A percentile compares a stretch with the other conserved stretches of the same genome.
Evolutionary conservation across 2,797 vertebrate species (phyloP).

Genomic region (Nasua narica): DNA sequence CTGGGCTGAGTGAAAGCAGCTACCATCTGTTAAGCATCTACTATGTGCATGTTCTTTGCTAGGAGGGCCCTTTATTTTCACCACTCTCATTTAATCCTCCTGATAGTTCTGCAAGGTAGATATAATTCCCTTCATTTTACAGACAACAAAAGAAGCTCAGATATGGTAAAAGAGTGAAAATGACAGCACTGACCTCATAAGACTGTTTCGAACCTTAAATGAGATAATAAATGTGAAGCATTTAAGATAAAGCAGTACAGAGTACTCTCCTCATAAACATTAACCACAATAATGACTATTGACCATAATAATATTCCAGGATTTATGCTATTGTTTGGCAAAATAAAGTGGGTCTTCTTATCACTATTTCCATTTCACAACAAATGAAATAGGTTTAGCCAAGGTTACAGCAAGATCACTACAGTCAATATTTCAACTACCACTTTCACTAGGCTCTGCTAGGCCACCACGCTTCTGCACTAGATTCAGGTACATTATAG

Average conservation of each 20-base stretch:
- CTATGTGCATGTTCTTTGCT: not conserved
- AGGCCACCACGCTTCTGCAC: not conserved
- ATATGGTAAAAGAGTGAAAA: conserved; percentile 7
- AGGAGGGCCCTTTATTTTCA: not conserved
- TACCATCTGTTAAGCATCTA: not conserved
- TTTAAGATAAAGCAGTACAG: not conserved
- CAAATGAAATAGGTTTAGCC: not conserved
- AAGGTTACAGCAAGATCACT: not conserved
- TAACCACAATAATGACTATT: not conserved
- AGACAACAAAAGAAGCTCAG: not conserved
- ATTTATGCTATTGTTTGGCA: not conserved
- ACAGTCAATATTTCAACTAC: not conserved
- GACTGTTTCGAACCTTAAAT: not conserved
- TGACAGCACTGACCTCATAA: not conserved
- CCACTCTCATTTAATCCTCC: not conserved
- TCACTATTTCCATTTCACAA: not conserved
- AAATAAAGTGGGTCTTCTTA: not conserved
- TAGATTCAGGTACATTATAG: not conserved
- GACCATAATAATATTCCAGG: not conserved
- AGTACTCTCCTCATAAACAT: not conserved
- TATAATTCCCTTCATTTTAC: not conserved
- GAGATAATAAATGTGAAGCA: not conserved
- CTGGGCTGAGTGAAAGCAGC: not conserved
- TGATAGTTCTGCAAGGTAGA: not conserved
- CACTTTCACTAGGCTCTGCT: not conserved